Evolutionary conservation across 1,140 invertebrate species (phyloP).

Genomic region (Schlechtendalia chinensis): DNA sequence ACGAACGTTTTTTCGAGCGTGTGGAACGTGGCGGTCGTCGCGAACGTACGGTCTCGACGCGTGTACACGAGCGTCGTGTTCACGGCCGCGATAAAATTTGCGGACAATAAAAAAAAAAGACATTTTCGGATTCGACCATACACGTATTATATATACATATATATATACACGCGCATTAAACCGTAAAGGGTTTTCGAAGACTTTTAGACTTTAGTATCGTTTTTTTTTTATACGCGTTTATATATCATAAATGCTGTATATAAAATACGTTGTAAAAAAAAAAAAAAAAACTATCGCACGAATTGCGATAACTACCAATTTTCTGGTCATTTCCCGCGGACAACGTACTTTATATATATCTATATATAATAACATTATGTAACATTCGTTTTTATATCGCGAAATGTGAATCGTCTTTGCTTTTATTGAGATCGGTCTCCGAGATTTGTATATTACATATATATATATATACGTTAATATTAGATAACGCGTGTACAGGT

Average conservation of each 20-base stretch:
- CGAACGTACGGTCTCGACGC: too few species aligned
- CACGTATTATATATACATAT: not conserved
- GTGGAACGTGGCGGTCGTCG: too few species aligned
- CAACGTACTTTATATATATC: not conserved
- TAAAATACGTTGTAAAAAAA: not conserved
- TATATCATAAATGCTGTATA: not conserved
- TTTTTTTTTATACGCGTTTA: not conserved
- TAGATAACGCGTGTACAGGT: too few species aligned
- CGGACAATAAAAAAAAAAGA: slow-evolving; percentile 22
- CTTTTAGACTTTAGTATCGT: not conserved
- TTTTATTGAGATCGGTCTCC: too few species aligned
- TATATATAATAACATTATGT: too few species aligned
- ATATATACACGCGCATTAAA: not conserved
- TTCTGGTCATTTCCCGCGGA: not conserved
- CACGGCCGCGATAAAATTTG: not conserved
- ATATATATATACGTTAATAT: too few species aligned
- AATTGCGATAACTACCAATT: not conserved
- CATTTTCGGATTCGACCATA: not conserved
- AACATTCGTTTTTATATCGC: too few species aligned
- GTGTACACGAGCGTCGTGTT: too few species aligned
- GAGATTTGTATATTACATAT: not conserved
- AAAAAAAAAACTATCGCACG: not conserved
- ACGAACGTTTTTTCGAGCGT: too few species aligned
- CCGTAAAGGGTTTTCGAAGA: not conserved
- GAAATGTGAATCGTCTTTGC: too few species aligned